Evolutionary conservation across 2,113 vertebrate species (phyloP), one percentile per base, ranked within the genome.

Genomic region (Pelobates fuscus): DNA sequence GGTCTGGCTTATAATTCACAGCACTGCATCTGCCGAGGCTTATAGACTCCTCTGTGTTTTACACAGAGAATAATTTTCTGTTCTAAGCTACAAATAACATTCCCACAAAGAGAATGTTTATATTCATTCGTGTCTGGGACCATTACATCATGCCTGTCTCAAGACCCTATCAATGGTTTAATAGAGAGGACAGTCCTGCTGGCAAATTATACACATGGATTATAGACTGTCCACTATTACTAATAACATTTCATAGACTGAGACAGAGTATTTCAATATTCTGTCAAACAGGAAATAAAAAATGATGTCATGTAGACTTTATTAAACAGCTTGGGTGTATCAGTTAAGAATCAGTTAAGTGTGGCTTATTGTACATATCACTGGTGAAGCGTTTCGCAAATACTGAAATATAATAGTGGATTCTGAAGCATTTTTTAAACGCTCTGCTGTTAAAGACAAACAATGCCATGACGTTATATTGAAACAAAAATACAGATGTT

Each of bases 221-320:
- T 37, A n/a, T n/a, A 59, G 54, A 75, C 63, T 24, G 63, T 75
- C 54, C 37, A 29, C 37, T 24, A 46, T 37, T 37, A 54, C 24
- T 44, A 58, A 67, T 57, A 59, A 37, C 37, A 32, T 63, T 32
- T 63, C 29, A 37, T n/a, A 20, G n/a, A 8, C 8, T 17, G 37
- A 25, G 21, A 59, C 54, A 59, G 14, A 23, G 37, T 60, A 59
- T 26, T 59, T 44, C 15, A 59, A 46, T 41, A 17, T 59, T 66
- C 62, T 75, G 14, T 46, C 26, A 75, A 44, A 58, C 62, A 75
- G 63, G 52, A 75, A 75, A 75, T 23, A 55, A n/a, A 55, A 63
- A 37, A 63, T 63, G 29, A 63, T 63, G 30, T 37, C 20, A 32
- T 37, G 32, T 37, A 37, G 32, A 5, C 10, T 37, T 37, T 10